Percentiles rank a stretch among this genome's conserved stretches.
phyloP scores from a whole-genome alignment of 2,797 vertebrate species.

The Argentina silus region DNA sequence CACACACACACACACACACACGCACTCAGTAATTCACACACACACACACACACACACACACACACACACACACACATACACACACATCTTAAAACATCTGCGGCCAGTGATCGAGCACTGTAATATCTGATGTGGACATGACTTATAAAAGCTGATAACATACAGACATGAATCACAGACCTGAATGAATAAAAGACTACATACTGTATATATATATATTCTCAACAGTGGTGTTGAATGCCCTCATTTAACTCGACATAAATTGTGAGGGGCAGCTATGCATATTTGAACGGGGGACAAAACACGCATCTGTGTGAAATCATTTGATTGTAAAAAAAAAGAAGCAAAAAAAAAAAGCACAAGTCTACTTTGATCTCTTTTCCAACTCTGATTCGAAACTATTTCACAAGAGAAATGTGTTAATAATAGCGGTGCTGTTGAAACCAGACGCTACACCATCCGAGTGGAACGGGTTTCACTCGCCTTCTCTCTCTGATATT shows the following conservation, averaged over 20 bases:
- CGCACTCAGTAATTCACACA: background rate
- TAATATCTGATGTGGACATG: conserved; percentile 9
- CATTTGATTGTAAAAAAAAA: conserved; percentile 17
- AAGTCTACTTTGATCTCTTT: conserved; percentile 25
- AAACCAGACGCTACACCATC: background rate
- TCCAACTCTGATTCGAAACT: background rate
- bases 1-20: conserved; percentile 7
- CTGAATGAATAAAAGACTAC: background rate
- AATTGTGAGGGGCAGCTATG: conserved; percentile 15
- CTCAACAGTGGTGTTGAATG: conserved; percentile 37
- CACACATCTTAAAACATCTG: conserved; percentile 4
- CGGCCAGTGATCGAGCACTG: conserved; percentile 16
- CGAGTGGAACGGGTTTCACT: background rate
- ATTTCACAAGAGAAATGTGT: conserved; percentile 23
- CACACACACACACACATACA: background rate
- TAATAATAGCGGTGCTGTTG: conserved; percentile 19
- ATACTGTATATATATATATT: background rate
- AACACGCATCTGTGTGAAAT: conserved; percentile 35
- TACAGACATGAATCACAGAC: background rate
- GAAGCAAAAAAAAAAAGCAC: conserved; percentile 5
- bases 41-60: background rate
- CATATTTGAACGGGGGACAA: conserved; percentile 32
- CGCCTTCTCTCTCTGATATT: background rate
- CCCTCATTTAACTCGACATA: conserved; percentile 28
- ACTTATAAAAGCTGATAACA: conserved; percentile 14